Percentiles rank a stretch among this genome's conserved stretches.
Evolutionary conservation across 2,888 invertebrate species (phyloP).

Genomic region (Cryptocephalus primarius): DNA sequence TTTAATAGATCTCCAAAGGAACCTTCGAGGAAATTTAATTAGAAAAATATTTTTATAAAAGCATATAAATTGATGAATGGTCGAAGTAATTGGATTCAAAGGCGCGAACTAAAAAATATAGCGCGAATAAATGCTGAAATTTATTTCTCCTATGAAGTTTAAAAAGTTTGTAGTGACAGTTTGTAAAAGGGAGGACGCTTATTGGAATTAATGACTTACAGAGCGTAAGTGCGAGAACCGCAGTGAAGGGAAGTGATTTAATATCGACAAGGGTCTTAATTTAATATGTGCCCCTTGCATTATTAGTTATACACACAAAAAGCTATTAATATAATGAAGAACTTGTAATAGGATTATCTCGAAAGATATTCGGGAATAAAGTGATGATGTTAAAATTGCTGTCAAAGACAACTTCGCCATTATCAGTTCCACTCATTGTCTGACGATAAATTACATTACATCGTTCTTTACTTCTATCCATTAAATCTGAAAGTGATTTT

Average conservation of each 20-base stretch:
- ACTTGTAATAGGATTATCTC: conserved; percentile 26
- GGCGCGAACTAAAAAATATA: conserved; percentile 34
- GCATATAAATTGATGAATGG: conserved; percentile 39
- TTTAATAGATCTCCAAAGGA: conserved; percentile 11
- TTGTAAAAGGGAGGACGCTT: conserved; percentile 28
- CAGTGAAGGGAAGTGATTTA: conserved; percentile 29
- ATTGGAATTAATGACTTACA: conserved; percentile 29
- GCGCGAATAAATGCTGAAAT: conserved; percentile 32
- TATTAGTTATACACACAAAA: conserved; percentile 31
- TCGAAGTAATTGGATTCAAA: conserved; percentile 36
- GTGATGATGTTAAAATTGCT: not conserved
- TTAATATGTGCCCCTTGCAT: conserved; percentile 29
- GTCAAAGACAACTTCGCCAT: not conserved
- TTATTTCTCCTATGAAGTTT: conserved; percentile 33
- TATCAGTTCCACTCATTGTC: not conserved
- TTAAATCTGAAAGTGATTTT: too few species aligned
- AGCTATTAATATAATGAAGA: conserved; percentile 31
- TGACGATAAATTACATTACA: not conserved
- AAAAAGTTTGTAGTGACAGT: conserved; percentile 34
- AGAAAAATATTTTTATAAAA: conserved; percentile 34
- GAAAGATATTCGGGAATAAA: not conserved
- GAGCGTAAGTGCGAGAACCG: conserved; percentile 27
- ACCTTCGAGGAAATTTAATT: conserved; percentile 29
- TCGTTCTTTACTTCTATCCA: not conserved
- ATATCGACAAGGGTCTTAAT: conserved; percentile 30